These are phyloP conservation scores for Alloscopus bannaensis DNA, from an alignment of 2,888 invertebrate genomes.

Conservation along the genomic window DNA sequence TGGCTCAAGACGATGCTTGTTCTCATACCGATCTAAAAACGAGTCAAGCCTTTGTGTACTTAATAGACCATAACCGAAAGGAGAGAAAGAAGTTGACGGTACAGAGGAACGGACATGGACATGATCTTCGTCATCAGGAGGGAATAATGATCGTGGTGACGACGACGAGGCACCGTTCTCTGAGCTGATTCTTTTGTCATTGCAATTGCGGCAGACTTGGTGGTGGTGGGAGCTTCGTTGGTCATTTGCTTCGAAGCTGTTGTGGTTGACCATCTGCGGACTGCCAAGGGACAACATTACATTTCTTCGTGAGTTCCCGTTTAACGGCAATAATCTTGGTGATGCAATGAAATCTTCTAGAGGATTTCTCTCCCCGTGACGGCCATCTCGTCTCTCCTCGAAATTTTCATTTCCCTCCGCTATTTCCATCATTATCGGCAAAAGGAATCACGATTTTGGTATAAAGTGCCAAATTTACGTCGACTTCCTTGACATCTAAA, in stretches of 20 bases:
- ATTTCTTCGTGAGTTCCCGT: constrained; percentile 12
- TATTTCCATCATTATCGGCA: constrained; percentile 42
- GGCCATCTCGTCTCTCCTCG: not conserved
- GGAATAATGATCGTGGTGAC: constrained; percentile 19
- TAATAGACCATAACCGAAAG: constrained; percentile 7
- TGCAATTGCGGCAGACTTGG: too few species aligned
- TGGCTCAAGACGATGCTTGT: constrained; percentile 30
- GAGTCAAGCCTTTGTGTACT: constrained; percentile 44
- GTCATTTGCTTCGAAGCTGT: constrained; percentile 31
- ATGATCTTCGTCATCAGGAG: constrained; percentile 2
- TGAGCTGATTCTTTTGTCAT: constrained; percentile 26
- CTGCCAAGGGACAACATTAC: not conserved
- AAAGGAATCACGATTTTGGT: constrained; percentile 43
- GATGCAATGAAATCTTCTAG: constrained; percentile 22
- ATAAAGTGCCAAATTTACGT: constrained; percentile 55
- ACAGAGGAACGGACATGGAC: not conserved
- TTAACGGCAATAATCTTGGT: constrained; percentile 30
- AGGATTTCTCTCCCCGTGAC: not conserved
- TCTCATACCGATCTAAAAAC: constrained; percentile 50
- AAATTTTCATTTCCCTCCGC: not conserved
- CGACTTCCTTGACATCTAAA: constrained; percentile 54
- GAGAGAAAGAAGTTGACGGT: not conserved
- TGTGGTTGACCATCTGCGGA: constrained; percentile 29
- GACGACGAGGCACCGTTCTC: constrained; percentile 24
- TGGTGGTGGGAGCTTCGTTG: constrained; percentile 20